Evolutionary conservation across 1,140 invertebrate genomes (phyloP), one percentile per base, ranked within the genome.

Genomic region (Drosophila oshimai): DNA sequence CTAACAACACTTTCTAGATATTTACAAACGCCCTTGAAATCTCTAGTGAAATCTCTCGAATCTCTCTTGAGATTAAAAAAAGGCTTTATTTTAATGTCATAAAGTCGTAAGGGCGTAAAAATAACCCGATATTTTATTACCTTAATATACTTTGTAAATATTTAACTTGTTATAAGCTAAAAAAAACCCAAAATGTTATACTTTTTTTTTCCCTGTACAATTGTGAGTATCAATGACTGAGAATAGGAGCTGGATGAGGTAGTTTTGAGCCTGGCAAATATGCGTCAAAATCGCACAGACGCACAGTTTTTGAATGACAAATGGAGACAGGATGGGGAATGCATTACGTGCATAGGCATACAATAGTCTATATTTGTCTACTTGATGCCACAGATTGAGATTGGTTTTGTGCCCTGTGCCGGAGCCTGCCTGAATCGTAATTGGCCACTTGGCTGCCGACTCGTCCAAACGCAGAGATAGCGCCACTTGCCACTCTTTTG

Each of bases 281-380:
- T 88, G 83, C 83, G 84, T 88, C 84, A 76, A 81, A 89, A 89
- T 79, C 78, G 76, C 80, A 84, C 76, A 80, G 74, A 89, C 74
- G 84, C 74, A 88, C 84, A 70, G 84, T 88, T 88, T 88, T 84
- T 79, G 84, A 83, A 89, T 88, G 87, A 83, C 75, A 88, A 88
- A 88, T 83, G 65, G 70, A 84, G 65, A 67, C 67, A 58, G 37
- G 36, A 58, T 33, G 55, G 37, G 37, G 41, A 31, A 54, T 34
- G 47, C 58, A 62, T 34, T 47, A 49, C 53, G 37, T 74, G 55
- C 54, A 58, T 78, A 47, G 73, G 54, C 68, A 64, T 71, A 61
- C 22, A 75, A 64, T 65, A 86, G 80, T 84, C 80, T 72, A 84
- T 84, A 84, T 84, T 84, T 84, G 80, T 84, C 80, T 84, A 86